A percentile compares a stretch with the other conserved stretches of the same genome.
These are phyloP conservation scores for Dermatemys mawii DNA, from an alignment of 2,113 vertebrate species.

Conservation along the genomic window DNA sequence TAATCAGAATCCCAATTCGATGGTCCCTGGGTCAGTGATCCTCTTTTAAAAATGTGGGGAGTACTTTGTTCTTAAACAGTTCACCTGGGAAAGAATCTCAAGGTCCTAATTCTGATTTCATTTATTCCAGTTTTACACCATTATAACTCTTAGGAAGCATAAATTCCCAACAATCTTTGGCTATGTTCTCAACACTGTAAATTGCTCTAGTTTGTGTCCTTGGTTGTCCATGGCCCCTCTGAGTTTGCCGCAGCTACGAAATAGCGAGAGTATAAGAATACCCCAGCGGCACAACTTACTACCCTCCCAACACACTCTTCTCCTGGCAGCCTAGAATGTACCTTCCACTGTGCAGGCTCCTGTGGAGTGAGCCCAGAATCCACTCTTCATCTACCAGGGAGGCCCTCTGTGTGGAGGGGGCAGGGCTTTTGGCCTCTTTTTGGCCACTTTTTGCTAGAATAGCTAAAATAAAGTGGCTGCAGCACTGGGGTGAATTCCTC, in stretches of 20 bases:
- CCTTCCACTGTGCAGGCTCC: background rate
- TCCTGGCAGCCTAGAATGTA: background rate
- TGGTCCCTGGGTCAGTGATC: conserved; percentile 39
- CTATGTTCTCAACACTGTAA: background rate
- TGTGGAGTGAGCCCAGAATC: background rate
- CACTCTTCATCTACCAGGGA: background rate
- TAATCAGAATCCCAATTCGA: conserved; percentile 22
- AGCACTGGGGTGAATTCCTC: background rate
- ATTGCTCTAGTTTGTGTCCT: background rate
- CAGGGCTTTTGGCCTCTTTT: background rate
- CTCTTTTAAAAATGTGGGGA: conserved; percentile 42
- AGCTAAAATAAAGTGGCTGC: background rate
- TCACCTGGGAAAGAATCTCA: conserved; percentile 19
- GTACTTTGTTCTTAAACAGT: background rate
- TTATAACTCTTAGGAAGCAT: no score
- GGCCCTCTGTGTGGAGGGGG: background rate
- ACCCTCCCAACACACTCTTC: background rate
- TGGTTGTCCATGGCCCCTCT: background rate
- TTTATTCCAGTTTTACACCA: conserved; percentile 33
- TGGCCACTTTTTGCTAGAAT: background rate
- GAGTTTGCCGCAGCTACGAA: background rate
- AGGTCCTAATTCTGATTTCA: background rate
- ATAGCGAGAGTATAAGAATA: background rate
- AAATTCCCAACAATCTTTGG: no score
- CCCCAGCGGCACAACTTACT: background rate